Conservation (phyloP, 1,140 invertebrate genomes). For the Ostrea denselamellosa region DNA sequence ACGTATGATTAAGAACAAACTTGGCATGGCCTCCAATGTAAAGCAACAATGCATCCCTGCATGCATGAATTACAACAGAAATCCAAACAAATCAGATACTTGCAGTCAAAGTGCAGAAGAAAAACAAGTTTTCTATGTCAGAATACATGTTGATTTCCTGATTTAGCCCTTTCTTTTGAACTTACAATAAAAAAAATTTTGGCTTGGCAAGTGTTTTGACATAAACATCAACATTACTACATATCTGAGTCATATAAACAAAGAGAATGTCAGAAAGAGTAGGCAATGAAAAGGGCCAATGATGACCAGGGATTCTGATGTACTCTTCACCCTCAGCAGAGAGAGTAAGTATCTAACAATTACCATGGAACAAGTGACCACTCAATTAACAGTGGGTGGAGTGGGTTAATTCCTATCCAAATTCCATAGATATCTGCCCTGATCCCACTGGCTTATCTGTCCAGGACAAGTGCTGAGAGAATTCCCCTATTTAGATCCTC, state of each 20-base stretch:
- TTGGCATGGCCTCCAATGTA: conserved; percentile 11
- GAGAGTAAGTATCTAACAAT: not conserved
- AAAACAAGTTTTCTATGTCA: not conserved
- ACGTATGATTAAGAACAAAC: conserved; percentile 11
- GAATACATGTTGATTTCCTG: conserved; percentile 23
- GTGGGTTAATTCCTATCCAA: conserved; percentile 25
- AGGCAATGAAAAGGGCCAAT: not conserved
- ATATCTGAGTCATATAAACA: conserved; percentile 31
- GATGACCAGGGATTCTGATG: not conserved
- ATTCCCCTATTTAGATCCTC: conserved; percentile 34
- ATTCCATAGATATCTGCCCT: conserved; percentile 26
- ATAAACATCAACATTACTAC: conserved; percentile 30
- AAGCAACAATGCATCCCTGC: not conserved
- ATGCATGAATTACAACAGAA: conserved; percentile 14
- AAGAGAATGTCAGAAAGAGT: not conserved
- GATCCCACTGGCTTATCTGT: conserved; percentile 30
- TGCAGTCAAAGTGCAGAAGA: conserved; percentile 13
- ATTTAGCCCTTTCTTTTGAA: conserved; percentile 7
- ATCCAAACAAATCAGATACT: not conserved
- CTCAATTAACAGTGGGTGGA: conserved; percentile 37
- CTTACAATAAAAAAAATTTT: not conserved
- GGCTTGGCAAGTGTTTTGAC: conserved; percentile 22
- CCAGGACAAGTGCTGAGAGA: conserved; percentile 36
- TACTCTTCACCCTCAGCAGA: not conserved
- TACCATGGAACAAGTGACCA: conserved; percentile 27